A percentile compares a stretch with the other conserved stretches of the same genome.
These are phyloP conservation scores for Phasianus colchicus DNA, from an alignment of 2,113 vertebrate genomes.

Conservation along the genomic window DNA sequence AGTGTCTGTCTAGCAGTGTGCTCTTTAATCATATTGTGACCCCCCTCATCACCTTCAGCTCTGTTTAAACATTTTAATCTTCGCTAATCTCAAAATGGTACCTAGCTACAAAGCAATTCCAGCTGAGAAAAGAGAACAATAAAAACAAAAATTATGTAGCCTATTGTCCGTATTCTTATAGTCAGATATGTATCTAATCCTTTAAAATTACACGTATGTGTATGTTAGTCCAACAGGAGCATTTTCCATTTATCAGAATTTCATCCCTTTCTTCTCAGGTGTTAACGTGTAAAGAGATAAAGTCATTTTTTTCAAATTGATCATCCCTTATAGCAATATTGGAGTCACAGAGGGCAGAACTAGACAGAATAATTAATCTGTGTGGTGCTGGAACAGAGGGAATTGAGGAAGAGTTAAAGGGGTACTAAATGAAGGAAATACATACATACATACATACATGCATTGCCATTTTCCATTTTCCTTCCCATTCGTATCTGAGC, in stretches of 20 bases:
- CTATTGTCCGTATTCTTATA: neutral
- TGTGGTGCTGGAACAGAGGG: fast-evolving
- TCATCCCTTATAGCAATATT: fast-evolving
- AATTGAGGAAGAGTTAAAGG: fast-evolving
- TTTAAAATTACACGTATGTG: neutral
- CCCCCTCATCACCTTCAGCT: neutral
- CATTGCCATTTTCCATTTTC: neutral
- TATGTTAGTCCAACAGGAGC: neutral
- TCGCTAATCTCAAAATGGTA: fast-evolving
- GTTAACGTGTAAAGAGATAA: fast-evolving
- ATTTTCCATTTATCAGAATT: neutral
- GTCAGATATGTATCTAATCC: fast-evolving
- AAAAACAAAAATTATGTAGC: fast-evolving
- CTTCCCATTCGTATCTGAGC: neutral
- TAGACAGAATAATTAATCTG: neutral
- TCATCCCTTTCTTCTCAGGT: neutral
- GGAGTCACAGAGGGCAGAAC: neutral
- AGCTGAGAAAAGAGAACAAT: neutral
- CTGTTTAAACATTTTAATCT: neutral
- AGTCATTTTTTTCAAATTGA: neutral
- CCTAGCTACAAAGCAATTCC: neutral
- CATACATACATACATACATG: too few relatives aligned
- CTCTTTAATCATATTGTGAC: fast-evolving
- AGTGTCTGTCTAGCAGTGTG: fast-evolving
- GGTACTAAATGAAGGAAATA: neutral